Conservation (phyloP, 2,797 vertebrate genomes). For the Pelobates cultripes region DNA sequence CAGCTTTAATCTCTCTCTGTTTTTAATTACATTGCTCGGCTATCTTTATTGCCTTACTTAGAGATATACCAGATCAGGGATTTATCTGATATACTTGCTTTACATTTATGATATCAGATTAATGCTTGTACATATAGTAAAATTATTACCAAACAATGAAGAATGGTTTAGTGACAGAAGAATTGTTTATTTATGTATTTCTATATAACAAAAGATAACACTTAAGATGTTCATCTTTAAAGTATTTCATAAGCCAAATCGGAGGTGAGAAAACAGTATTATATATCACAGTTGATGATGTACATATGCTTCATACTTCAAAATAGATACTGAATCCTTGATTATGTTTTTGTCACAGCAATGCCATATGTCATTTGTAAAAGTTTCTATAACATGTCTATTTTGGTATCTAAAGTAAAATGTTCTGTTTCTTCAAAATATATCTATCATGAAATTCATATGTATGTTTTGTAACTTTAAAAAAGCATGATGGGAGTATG, state of each 20-base stretch:
- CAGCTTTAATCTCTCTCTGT: no score
- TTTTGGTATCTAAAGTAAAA: conserved; percentile 27
- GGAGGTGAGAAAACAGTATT: conserved; percentile 15
- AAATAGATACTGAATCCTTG: conserved; percentile 45
- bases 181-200: not conserved
- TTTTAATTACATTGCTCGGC: no score
- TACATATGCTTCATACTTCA: conserved; percentile 44
- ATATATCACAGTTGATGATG: conserved; percentile 19
- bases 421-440: not conserved
- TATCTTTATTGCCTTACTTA: no score
- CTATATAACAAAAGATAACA: not conserved
- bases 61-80: no score
- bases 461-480: no score
- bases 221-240: conserved; percentile 1
- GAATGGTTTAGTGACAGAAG: not conserved
- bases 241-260: not conserved
- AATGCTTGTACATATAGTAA: no score
- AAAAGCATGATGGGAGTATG: no score
- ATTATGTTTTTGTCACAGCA: conserved; percentile 42
- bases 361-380: conserved; percentile 45
- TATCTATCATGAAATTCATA: no score
- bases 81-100: no score
- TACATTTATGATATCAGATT: no score
- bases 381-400: conserved; percentile 32
- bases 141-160: no score